Evolutionary conservation across 2,888 invertebrate species (phyloP).

Genomic region (Lithophane leautieri): DNA sequence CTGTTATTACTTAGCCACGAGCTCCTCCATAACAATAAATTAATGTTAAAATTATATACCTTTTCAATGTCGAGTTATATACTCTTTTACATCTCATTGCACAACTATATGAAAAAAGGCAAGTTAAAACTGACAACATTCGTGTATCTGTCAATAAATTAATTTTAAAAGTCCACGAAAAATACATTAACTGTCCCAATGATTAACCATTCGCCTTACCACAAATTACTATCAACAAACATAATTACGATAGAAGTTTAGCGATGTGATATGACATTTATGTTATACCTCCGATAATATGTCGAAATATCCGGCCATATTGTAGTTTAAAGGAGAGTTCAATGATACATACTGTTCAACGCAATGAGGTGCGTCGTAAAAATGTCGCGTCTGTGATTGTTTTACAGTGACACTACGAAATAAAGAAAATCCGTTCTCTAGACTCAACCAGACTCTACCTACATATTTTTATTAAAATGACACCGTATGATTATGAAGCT

Average conservation of each 20-base stretch:
- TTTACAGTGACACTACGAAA: slow-evolving; percentile 26
- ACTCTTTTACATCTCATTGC: slow-evolving; percentile 35
- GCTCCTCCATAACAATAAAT: slow-evolving; percentile 46
- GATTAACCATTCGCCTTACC: slow-evolving; percentile 63
- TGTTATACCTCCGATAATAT: slow-evolving; percentile 47
- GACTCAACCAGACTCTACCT: slow-evolving; percentile 7
- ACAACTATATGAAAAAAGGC: slow-evolving; percentile 56
- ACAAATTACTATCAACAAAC: slow-evolving; percentile 59
- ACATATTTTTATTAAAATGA: neutral
- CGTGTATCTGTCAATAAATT: slow-evolving; percentile 47
- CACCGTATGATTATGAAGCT: slow-evolving; percentile 2
- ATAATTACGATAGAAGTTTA: slow-evolving; percentile 60
- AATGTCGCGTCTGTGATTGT: slow-evolving; percentile 15
- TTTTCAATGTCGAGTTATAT: slow-evolving; percentile 52
- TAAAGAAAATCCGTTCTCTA: slow-evolving; percentile 59
- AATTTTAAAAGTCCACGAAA: slow-evolving; percentile 48
- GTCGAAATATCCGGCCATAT: slow-evolving; percentile 68
- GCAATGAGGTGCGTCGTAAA: slow-evolving; percentile 52
- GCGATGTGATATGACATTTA: slow-evolving; percentile 51
- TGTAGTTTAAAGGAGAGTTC: slow-evolving; percentile 69
- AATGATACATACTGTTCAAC: slow-evolving; percentile 62
- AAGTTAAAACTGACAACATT: slow-evolving; percentile 29
- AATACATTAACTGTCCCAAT: slow-evolving; percentile 51
- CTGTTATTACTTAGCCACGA: too few species aligned
- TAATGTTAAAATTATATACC: slow-evolving; percentile 41